Conservation (phyloP, 1,140 invertebrate species). For the Chionoecetes opilio region DNA sequence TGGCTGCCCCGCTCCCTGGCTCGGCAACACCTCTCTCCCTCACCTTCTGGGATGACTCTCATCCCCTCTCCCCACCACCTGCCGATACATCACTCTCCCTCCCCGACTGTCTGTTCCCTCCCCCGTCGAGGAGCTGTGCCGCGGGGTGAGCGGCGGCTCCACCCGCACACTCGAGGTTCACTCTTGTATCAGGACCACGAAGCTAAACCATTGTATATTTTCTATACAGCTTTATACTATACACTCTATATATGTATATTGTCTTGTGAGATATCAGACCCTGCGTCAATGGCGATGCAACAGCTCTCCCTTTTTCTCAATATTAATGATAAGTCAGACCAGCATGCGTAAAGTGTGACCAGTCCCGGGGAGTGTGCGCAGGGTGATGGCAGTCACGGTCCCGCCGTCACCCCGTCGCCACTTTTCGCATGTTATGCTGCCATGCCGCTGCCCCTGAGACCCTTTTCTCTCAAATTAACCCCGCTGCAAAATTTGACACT, state of each 20-base stretch:
- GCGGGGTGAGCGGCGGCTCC: neutral
- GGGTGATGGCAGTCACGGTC: constrained; percentile 44
- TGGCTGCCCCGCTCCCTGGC: neutral
- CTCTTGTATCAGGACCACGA: constrained; percentile 72
- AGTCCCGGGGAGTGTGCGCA: constrained; percentile 56
- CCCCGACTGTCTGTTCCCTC: neutral
- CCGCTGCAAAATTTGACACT: constrained; percentile 72
- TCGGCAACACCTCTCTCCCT: constrained; percentile 1
- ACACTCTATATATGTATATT: constrained; percentile 71
- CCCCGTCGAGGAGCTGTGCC: neutral
- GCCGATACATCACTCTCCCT: neutral
- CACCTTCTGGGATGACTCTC: constrained; percentile 23
- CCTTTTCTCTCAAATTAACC: constrained; percentile 66
- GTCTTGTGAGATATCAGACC: constrained; percentile 63
- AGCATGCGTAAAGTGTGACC: constrained; percentile 73
- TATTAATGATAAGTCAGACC: constrained; percentile 68
- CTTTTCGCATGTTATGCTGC: constrained; percentile 74
- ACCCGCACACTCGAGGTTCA: constrained; percentile 55
- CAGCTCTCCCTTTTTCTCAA: constrained; percentile 70
- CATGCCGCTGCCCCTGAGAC: constrained; percentile 70
- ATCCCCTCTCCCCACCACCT: neutral
- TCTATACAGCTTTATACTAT: constrained; percentile 56
- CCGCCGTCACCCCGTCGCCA: constrained; percentile 43
- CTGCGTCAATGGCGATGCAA: constrained; percentile 72
- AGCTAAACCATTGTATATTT: constrained; percentile 77